phyloP scores from a whole-genome alignment of 2,888 invertebrate species.

The Caenorhabditis sp. region DNA sequence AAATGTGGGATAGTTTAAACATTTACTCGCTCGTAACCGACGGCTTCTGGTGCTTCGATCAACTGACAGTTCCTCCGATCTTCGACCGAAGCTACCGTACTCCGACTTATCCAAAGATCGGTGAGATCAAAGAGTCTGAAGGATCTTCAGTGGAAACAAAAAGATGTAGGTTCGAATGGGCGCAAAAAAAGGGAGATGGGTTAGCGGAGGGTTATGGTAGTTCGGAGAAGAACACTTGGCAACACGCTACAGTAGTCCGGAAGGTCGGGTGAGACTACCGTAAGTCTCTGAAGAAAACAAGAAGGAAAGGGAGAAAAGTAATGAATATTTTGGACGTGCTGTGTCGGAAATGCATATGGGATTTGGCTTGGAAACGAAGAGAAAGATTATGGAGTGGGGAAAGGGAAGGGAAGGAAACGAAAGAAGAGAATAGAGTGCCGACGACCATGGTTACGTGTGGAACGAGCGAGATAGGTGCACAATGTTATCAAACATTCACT shows the following conservation, averaged over 20 bases:
- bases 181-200: background rate
- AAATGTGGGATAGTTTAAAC: too few species aligned
- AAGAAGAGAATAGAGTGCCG: background rate
- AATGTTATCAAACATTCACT: background rate
- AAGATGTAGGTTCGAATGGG: background rate
- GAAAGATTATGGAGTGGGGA: background rate
- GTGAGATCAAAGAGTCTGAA: background rate
- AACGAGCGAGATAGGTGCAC: background rate
- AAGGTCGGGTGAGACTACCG: background rate
- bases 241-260: background rate
- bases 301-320: slow-evolving; percentile 1
- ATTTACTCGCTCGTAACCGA: too few species aligned
- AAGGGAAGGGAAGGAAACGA: background rate
- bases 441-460: background rate
- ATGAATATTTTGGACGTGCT: slow-evolving; percentile 11
- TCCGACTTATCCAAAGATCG: background rate
- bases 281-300: too few species aligned
- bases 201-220: background rate
- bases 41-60: too few species aligned
- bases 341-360: slow-evolving; percentile 31
- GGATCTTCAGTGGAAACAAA: slow-evolving; percentile 1
- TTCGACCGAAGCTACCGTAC: background rate
- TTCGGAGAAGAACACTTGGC: background rate
- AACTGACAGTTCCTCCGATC: too few species aligned
- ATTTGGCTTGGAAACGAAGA: slow-evolving; percentile 10